phyloP scores from a whole-genome alignment of 2,888 invertebrate species.

The Coremacera marginata region DNA sequence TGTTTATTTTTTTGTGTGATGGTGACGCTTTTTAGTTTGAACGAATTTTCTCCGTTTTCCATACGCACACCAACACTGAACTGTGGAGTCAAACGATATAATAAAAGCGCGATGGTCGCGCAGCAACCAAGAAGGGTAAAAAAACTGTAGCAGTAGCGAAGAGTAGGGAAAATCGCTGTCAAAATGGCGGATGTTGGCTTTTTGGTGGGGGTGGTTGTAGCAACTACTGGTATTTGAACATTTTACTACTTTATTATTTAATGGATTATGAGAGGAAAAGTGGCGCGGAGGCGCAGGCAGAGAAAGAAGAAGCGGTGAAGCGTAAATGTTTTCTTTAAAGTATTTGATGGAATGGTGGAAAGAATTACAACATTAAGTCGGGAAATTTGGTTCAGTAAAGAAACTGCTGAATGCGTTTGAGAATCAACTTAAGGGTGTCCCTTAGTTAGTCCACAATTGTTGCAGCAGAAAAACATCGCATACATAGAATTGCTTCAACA shows the following conservation, averaged over 20 bases:
- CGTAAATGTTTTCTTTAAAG: too few species aligned
- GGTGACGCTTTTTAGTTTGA: neutral
- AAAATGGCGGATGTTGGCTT: slow-evolving; percentile 21
- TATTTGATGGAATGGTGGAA: too few species aligned
- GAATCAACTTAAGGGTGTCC: too few species aligned
- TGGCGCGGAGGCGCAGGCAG: neutral
- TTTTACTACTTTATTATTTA: neutral
- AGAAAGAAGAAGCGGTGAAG: neutral
- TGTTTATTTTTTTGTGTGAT: neutral
- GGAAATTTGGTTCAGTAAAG: too few species aligned
- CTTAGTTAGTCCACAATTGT: too few species aligned
- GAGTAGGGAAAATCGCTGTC: slow-evolving; percentile 24
- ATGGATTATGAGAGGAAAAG: neutral
- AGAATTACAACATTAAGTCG: too few species aligned
- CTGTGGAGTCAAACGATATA: slow-evolving; percentile 14
- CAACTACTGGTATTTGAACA: neutral
- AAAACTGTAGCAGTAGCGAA: neutral
- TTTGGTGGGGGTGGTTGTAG: neutral
- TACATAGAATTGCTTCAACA: too few species aligned
- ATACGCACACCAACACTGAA: slow-evolving; percentile 7
- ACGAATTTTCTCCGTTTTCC: neutral
- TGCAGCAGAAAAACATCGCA: too few species aligned
- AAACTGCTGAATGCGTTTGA: too few species aligned
- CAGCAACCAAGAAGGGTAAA: slow-evolving; percentile 19
- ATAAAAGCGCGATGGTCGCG: slow-evolving; percentile 14